Percentiles rank a stretch among this genome's conserved stretches.
These are phyloP conservation scores for Amphibalanus amphitrite DNA, from an alignment of 1,140 invertebrate genomes.

Conservation along the genomic window DNA sequence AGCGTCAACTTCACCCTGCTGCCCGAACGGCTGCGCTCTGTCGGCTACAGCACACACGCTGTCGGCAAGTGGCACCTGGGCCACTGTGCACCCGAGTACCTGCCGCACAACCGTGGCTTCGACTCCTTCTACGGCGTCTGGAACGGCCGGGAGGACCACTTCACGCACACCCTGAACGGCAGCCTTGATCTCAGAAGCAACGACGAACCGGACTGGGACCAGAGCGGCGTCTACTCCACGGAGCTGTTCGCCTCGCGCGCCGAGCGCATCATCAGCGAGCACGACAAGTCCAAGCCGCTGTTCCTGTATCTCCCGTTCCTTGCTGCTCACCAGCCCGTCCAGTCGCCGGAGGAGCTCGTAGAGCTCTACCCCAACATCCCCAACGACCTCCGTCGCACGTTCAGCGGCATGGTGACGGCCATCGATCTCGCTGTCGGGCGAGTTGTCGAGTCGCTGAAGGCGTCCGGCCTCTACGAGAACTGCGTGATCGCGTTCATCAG, in stretches of 20 bases:
- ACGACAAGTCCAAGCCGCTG: conserved; percentile 23
- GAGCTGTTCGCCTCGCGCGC: conserved; percentile 8
- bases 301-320: conserved; percentile 34
- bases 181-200: too few species aligned
- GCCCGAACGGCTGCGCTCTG: too few species aligned
- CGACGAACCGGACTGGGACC: too few species aligned
- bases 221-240: conserved; percentile 29
- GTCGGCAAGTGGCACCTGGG: too few species aligned
- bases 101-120: too few species aligned
- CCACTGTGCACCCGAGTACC: too few species aligned
- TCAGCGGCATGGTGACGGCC: conserved; percentile 32
- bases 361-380: conserved; percentile 24
- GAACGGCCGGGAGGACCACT: too few species aligned
- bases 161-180: too few species aligned
- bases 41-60: too few species aligned
- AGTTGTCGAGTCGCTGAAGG: conserved; percentile 27
- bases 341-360: conserved; percentile 25
- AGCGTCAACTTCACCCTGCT: too few species aligned
- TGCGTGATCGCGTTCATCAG: conserved; percentile 29
- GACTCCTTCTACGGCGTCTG: too few species aligned
- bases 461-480: conserved; percentile 29
- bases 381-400: conserved; percentile 23
- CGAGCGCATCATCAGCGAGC: too few species aligned
- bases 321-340: conserved; percentile 29
- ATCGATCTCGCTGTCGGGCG: conserved; percentile 29